Percentiles rank a stretch among this genome's conserved stretches.
Conservation (phyloP, 2,888 invertebrate species). For the Athalia rosae region DNA sequence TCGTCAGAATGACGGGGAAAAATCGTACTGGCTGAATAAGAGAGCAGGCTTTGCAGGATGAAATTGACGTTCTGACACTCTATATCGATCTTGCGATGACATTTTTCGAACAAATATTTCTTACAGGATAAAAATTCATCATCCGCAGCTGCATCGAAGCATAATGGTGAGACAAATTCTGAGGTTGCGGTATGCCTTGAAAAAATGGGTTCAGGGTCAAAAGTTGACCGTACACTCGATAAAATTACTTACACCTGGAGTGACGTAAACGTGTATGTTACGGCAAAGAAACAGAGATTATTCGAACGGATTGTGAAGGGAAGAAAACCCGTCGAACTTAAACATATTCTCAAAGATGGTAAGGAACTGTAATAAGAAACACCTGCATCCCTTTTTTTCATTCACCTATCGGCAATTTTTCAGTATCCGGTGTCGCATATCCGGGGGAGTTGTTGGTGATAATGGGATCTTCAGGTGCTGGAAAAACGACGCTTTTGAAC, state of each 20-base stretch:
- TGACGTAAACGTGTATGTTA: constrained; percentile 83
- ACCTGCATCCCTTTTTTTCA: not conserved
- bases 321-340: constrained; percentile 59
- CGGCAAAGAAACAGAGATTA: constrained; percentile 75
- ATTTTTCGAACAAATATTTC: not conserved
- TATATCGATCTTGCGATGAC: not conserved
- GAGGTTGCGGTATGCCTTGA: constrained; percentile 46
- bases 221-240: constrained; percentile 56
- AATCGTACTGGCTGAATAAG: not conserved
- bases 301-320: constrained; percentile 57
- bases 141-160: constrained; percentile 51
- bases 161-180: constrained; percentile 22
- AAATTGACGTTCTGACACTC: not conserved
- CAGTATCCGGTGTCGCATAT: constrained; percentile 88
- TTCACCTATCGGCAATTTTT: constrained; percentile 44
- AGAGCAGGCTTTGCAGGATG: not conserved
- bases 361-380: constrained; percentile 51
- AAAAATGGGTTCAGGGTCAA: constrained; percentile 45
- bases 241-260: constrained; percentile 86
- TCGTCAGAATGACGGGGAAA: too few relatives aligned
- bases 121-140: constrained; percentile 28
- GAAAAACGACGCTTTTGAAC: constrained; percentile 95
- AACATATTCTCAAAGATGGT: constrained; percentile 87
- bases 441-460: constrained; percentile 92
- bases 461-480: constrained; percentile 94